Conservation (phyloP, 2,797 vertebrate genomes). For the Catostomus latipinnis region DNA sequence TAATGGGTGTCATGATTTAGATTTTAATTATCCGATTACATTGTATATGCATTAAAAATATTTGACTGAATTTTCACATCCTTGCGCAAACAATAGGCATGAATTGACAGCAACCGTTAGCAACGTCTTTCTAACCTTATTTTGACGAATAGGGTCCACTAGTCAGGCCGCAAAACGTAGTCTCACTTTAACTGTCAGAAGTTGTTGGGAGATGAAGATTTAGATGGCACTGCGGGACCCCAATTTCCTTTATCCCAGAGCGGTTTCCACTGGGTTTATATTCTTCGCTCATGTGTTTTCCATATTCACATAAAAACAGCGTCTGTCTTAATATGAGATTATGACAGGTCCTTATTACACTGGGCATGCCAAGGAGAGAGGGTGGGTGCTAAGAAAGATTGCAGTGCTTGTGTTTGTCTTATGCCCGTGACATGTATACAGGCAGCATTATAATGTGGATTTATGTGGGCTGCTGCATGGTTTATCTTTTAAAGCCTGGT, state of each 20-base stretch:
- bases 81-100: too few species aligned
- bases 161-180: constrained; percentile 7
- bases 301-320: constrained; percentile 3
- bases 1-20: too few species aligned
- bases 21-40: too few species aligned
- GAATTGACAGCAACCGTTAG: too few species aligned
- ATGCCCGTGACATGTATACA: constrained; percentile 37
- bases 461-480: constrained; percentile 36
- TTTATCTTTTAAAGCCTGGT: constrained; percentile 54
- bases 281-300: constrained; percentile 22
- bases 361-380: neutral
- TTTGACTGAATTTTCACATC: too few species aligned
- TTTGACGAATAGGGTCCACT: neutral
- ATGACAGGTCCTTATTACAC: constrained; percentile 4
- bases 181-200: constrained; percentile 5
- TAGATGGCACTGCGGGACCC: constrained; percentile 12
- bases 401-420: constrained; percentile 3
- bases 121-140: neutral
- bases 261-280: neutral
- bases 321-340: neutral
- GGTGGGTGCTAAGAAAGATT: neutral
- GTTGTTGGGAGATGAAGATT: neutral
- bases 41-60: too few species aligned
- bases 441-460: constrained; percentile 35
- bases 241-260: constrained; percentile 4